Evolutionary conservation across 2,797 vertebrate genomes (phyloP), one percentile per base, ranked within the genome.

Genomic region (Semaprochilodus insignis): DNA sequence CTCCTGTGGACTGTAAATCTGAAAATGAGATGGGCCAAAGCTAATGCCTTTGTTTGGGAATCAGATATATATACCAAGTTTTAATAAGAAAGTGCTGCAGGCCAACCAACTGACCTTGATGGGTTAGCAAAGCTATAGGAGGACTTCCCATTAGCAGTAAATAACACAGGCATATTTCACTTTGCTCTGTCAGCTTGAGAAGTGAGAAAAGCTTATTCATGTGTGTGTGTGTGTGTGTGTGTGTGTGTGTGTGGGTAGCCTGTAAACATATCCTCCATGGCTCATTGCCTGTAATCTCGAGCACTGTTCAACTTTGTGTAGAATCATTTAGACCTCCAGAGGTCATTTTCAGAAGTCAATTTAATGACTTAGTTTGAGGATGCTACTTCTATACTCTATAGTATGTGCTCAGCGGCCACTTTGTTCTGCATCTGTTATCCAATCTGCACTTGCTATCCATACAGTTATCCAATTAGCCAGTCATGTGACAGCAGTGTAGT

Each of bases 81-180:
- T 78, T 77, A 75, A 62, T 74, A 27, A 55, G 23, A 70, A 70
- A 60, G 54, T 70, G 27, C 63, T 76, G 71, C 44, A 70, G 40
- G 14, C 65, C 17, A 6, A 54, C 21, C 72, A 70, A 67, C 77
- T 80, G 82, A 66, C 77, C 81, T 82, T 85, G 34, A 77, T 85
- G n/a, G 52, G 60, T 74, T 74, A 62, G 76, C 54, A 44, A 80
- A 52, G 77, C 84, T 85, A 44, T 66, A 77, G 79, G 63, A 67
- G 72, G 59, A 78, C 25, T 60, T 85, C 77, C 67, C 69, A 71
- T 83, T 77, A 67, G 23, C 73, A 77, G 59, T 77, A 77, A 80
- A 83, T 83, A 75, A 73, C 73, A 80, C 65, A 65, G 77, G 48
- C 23, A 16, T 83, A 69, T 77, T 83, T 85, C 77, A 80, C 57